A percentile compares a stretch with the other conserved stretches of the same genome.
Conservation (phyloP, 2,797 vertebrate genomes). For the Syndactyla subalaris region DNA sequence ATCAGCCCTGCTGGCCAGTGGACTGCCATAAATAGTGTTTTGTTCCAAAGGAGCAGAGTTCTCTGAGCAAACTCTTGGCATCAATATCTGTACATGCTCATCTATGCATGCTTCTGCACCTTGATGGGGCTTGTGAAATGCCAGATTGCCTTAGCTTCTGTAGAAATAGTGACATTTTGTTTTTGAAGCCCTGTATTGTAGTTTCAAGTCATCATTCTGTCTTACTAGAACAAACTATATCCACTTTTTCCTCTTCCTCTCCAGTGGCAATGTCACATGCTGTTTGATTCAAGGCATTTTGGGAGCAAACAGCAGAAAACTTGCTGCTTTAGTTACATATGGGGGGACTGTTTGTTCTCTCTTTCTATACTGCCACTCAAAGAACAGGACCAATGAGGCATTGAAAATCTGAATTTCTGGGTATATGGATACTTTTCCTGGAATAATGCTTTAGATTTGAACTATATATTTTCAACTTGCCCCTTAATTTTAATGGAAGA, state of each 20-base stretch:
- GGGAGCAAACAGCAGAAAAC: not conserved
- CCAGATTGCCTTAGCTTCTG: not conserved
- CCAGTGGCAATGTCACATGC: rapidly evolving
- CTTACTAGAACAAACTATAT: not conserved
- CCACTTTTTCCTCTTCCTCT: not conserved
- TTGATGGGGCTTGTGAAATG: not conserved
- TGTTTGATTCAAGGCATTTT: not conserved
- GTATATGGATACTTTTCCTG: not conserved
- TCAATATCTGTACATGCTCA: not conserved
- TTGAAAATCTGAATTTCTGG: not conserved
- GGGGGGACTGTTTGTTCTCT: not conserved
- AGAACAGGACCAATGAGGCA: not conserved
- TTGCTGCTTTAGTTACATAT: not conserved
- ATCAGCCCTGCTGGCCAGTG: not conserved
- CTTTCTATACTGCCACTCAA: not conserved
- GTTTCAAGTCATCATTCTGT: not conserved
- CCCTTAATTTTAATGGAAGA: not conserved
- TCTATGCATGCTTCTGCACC: not conserved
- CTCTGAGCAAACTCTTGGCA: conserved; percentile 14
- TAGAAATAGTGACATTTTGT: not conserved
- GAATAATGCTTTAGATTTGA: not conserved
- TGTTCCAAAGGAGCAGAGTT: not conserved
- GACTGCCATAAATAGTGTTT: not conserved
- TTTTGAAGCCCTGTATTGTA: not conserved
- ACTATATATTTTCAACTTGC: not conserved